Evolutionary conservation across 1,140 invertebrate genomes (phyloP), one percentile per base, ranked within the genome.

Genomic region (Agrilus planipennis): DNA sequence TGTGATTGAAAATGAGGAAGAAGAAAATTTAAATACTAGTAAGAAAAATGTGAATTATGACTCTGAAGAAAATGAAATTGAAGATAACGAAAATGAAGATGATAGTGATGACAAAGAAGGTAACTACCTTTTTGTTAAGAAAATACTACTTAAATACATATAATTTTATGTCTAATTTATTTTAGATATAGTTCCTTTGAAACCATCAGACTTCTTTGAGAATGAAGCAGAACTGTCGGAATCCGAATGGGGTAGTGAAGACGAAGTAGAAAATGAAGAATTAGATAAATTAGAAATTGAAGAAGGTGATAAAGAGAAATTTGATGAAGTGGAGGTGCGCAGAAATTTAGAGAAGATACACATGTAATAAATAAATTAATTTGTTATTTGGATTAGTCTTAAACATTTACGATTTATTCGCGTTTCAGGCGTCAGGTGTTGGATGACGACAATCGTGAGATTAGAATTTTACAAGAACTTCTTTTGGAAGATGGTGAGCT

Each of bases 401-500:
- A n/a, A n/a, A n/a, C n/a, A n/a, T n/a, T n/a, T n/a, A n/a, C n/a
- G n/a, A n/a, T n/a, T n/a, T n/a, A n/a, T n/a, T n/a, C 35, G 16
- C 28, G 23, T 47, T 54, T 41, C 41, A 81, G 78, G 67, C 74
- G 78, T 49, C 53, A 88, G 6, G 55, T 89, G 20, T 86, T 89
- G 60, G 79, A 89, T 50, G 87, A 92, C 61, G 79, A 85, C 34
- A 67, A 78, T 21, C 76, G 88, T 52, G 71, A 90, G 6, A 71
- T 92, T 3, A 71, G 76, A 49, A 52, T 85, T 25, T 62, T 89
- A 0, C 80, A 92, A 58, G 85, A 91, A 54, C 61, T 87, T 50
- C 70, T 88, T 30, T 72, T 92, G 11, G 85, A 89, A 55, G 86
- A 91, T 60, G 89, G 87, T 0, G 89, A 92, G 58, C 65, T 92